Evolutionary conservation across 2,888 invertebrate genomes (phyloP), one percentile per base, ranked within the genome.

Genomic region (Xestoiulus laeticollis): DNA sequence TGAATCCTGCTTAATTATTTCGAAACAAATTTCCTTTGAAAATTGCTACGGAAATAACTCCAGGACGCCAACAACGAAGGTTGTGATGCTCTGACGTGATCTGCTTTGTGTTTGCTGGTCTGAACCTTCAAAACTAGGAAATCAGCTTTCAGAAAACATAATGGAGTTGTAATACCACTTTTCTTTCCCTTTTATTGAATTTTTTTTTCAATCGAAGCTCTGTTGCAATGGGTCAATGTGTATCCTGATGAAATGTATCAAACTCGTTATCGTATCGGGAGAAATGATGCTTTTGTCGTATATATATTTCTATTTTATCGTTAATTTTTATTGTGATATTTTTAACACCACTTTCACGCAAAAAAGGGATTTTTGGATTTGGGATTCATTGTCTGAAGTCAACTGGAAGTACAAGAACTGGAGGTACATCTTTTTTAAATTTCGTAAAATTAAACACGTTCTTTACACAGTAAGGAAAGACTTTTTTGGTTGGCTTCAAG

Each of bases 291-390:
- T 16, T 53, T 12, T 19, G 53, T 53, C 4, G 19, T 53, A 4
- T 53, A 19, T 53, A 53, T 48, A 48, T 53, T 43, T 43, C 4
- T 53, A 53, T 16, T 19, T 53, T 4, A 53, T 53, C 16, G 53
- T 19, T 53, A 53, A 53, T 53, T 53, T 48, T 44, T n/a, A n/a
- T 53, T 53, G 53, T 53, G 53, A 53, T 53, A 53, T 53, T 53
- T 53, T 53, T 53, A 53, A 53, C 53, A 53, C 53, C 53, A 53
- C 53, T 53, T 53, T 53, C 53, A 53, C 53, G 53, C 53, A 53
- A 53, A 53, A 53, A 53, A 53, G 53, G 53, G 53, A 53, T 53
- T 53, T 53, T 53, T 53, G 53, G 53, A 53, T 53, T 53, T 53
- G 53, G 53, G 53, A 53, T 53, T 53, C 53, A 53, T 16, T 53